These are phyloP conservation scores for Hirtodrosophila cameraria DNA, from an alignment of 2,888 invertebrate genomes.

Conservation along the genomic window DNA sequence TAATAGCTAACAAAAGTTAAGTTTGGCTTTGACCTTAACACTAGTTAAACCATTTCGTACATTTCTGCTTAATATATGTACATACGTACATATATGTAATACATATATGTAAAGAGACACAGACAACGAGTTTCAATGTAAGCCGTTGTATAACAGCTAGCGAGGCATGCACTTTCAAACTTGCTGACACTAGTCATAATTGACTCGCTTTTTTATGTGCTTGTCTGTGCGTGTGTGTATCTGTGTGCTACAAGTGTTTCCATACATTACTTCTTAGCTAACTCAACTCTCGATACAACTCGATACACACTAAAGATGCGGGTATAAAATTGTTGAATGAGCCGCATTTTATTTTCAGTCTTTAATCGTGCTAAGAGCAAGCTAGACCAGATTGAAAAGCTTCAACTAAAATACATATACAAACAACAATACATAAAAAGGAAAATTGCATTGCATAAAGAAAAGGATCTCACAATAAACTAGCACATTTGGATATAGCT, in stretches of 20 bases:
- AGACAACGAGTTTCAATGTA: neutral
- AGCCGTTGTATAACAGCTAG: conserved; percentile 42
- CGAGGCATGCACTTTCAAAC: conserved; percentile 18
- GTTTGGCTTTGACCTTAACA: conserved; percentile 18
- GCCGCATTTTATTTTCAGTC: conserved; percentile 66
- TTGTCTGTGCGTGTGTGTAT: neutral
- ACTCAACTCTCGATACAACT: conserved; percentile 14
- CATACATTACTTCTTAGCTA: conserved; percentile 40
- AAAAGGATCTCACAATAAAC: conserved; percentile 32
- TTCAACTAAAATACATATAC: neutral
- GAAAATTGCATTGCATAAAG: neutral
- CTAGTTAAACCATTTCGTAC: neutral
- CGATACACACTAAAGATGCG: conserved; percentile 33
- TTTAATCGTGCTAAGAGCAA: conserved; percentile 35
- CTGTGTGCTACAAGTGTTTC: neutral
- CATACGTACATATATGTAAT: neutral
- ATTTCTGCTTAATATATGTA: conserved; percentile 8
- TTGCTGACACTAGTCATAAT: conserved; percentile 34
- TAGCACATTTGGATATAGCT: conserved; percentile 29
- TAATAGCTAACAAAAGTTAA: neutral
- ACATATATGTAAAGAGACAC: neutral
- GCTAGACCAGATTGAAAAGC: conserved; percentile 32
- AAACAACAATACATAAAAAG: neutral
- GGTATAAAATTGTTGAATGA: conserved; percentile 63
- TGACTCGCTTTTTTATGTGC: conserved; percentile 14